Percentiles rank a stretch among this genome's conserved stretches.
Conservation (phyloP, 2,113 vertebrate genomes). For the Pontoporia blainvillei region DNA sequence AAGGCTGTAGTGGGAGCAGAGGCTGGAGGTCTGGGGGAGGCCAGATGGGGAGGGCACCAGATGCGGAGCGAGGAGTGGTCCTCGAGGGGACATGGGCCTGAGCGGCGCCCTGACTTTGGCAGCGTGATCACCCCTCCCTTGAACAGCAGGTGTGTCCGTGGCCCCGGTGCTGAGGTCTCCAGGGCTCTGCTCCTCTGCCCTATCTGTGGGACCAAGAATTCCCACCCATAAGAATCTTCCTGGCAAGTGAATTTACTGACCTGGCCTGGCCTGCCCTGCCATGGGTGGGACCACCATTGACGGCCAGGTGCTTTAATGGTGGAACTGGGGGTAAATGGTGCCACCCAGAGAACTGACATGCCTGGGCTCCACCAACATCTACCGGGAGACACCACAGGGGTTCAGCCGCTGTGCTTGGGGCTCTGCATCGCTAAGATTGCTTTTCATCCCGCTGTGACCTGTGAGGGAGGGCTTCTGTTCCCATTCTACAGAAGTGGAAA, state of each 20-base stretch:
- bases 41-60: not conserved
- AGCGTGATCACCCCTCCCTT: not conserved
- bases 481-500: not conserved
- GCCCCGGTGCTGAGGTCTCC: not conserved
- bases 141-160: not conserved
- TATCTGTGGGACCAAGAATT: not conserved
- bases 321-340: not conserved
- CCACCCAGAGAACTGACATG: not conserved
- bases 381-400: fast-evolving
- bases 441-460: fast-evolving
- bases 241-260: not conserved
- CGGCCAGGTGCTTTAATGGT: not conserved
- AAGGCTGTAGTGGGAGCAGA: fast-evolving
- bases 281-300: not conserved
- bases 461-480: not conserved
- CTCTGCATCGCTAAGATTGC: not conserved
- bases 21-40: not conserved
- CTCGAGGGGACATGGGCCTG: not conserved
- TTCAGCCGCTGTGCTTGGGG: not conserved
- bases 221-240: not conserved
- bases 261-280: not conserved
- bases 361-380: fast-evolving
- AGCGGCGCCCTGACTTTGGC: not conserved
- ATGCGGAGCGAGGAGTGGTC: no score
- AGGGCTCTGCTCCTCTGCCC: not conserved